Percentiles rank a stretch among this genome's conserved stretches.
phyloP scores from a whole-genome alignment of 2,888 invertebrate species.

The Melanchra persicariae region DNA sequence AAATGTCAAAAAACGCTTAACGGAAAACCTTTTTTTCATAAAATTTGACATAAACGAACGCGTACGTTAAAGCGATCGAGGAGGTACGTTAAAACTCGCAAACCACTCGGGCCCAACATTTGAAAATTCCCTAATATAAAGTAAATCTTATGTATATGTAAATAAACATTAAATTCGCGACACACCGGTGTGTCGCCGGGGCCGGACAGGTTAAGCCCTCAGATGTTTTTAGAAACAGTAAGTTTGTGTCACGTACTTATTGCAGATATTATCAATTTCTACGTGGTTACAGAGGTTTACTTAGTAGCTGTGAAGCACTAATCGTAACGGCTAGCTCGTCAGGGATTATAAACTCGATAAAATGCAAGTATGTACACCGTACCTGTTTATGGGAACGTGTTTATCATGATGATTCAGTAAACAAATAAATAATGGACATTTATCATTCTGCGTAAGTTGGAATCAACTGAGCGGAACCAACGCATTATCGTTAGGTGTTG shows the following conservation, averaged over 20 bases:
- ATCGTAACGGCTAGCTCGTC: constrained; percentile 47
- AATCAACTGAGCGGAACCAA: constrained; percentile 42
- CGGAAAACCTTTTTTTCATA: too few species aligned
- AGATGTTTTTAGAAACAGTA: too few species aligned
- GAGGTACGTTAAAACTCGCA: too few species aligned
- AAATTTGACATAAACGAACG: too few species aligned
- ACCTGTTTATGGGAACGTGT: constrained; percentile 50
- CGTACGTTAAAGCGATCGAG: too few species aligned
- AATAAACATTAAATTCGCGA: too few species aligned
- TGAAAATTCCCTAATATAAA: too few species aligned
- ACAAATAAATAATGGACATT: constrained; percentile 53
- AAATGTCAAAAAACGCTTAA: too few species aligned
- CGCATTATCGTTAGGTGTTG: constrained; percentile 38
- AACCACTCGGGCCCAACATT: too few species aligned
- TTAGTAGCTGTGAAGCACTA: constrained; percentile 12
- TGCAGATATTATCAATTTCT: constrained; percentile 26
- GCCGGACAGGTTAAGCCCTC: too few species aligned
- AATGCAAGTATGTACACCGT: constrained; percentile 27
- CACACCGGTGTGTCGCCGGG: too few species aligned
- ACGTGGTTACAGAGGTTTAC: constrained; percentile 23
- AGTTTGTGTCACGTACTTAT: constrained; percentile 12
- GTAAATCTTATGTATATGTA: too few species aligned
- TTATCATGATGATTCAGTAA: constrained; percentile 50
- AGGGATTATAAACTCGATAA: constrained; percentile 55
- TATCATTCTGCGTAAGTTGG: constrained; percentile 49